Evolutionary conservation across 2,888 invertebrate species (phyloP), one percentile per base, ranked within the genome.

Genomic region (Abrostola triplasia): DNA sequence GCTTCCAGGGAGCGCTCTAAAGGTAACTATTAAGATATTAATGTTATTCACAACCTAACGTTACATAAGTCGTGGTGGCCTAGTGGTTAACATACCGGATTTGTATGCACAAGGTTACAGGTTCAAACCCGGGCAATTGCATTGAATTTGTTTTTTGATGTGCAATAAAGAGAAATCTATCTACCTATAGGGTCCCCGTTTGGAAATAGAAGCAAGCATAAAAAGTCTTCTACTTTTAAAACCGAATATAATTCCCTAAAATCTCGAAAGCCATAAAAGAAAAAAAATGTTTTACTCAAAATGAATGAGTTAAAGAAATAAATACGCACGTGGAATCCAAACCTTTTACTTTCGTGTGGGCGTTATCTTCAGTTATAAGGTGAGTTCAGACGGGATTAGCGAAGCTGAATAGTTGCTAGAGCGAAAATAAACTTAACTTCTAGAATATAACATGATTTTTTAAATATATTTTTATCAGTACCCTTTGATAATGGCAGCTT

Each of bases 291-390:
- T 9, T 40, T 6, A 7, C 9, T n/a, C 36, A 36, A 13, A 37
- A 61, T 41, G 12, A 62, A 58, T 58, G 47, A 35, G 41, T 42
- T 8, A 56, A 60, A 58, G n/a, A 51, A 38, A n/a, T 41, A 65
- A 36, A 52, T 66, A 53, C 57, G 44, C 41, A 55, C 48, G 44
- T 60, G 36, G 41, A 44, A 60, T 44, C 6, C 8, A 10, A 48
- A 51, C 54, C 48, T 58, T 66, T 55, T 58, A 41, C 40, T 36
- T n/a, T 58, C 50, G 52, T 63, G 73, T 67, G 41, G 38, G 24
- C 35, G 38, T 59, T 58, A 59, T 59, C 52, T 69, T 37, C 9
- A 10, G 49, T 36, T 6, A 37, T 9, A 73, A 35, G 59, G 53
- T 54, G 36, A 10, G 59, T 69, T 58, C 42, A 73, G 49, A 51